Conservation (phyloP, 2,888 invertebrate species). For the Sphecodes monilicornis region DNA sequence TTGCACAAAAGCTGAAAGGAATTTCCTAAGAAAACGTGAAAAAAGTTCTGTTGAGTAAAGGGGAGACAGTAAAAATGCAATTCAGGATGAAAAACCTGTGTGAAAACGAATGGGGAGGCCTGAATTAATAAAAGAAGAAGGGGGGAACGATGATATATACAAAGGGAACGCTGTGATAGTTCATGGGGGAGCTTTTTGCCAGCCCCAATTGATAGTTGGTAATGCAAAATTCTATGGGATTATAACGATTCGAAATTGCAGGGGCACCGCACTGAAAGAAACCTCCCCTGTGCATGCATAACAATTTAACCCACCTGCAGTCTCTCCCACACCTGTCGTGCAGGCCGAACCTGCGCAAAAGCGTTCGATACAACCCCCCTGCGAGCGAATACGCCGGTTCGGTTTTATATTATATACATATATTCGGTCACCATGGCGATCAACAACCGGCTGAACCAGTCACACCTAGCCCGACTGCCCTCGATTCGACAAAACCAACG, state of each 20-base stretch:
- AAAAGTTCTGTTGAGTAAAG: background rate
- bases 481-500: background rate
- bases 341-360: constrained; percentile 43
- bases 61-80: background rate
- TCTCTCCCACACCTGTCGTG: constrained; percentile 49
- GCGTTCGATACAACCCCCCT: constrained; percentile 55
- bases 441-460: constrained; percentile 59
- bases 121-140: background rate
- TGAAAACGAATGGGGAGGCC: background rate
- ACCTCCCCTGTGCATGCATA: constrained; percentile 34
- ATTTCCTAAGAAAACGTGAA: background rate
- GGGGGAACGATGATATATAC: background rate
- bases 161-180: background rate
- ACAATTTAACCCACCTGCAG: constrained; percentile 51
- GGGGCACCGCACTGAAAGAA: constrained; percentile 24
- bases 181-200: background rate
- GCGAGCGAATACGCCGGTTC: constrained; percentile 32
- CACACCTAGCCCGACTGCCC: constrained; percentile 26
- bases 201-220: constrained; percentile 21
- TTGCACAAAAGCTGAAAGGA: background rate
- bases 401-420: constrained; percentile 42
- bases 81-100: background rate
- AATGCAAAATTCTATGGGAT: constrained; percentile 36
- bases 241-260: constrained; percentile 18
- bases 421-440: constrained; percentile 70